These are phyloP conservation scores for Agelas oroides DNA, from an alignment of 37 sponge, comb jelly and placozoan species.

Conservation along the genomic window DNA sequence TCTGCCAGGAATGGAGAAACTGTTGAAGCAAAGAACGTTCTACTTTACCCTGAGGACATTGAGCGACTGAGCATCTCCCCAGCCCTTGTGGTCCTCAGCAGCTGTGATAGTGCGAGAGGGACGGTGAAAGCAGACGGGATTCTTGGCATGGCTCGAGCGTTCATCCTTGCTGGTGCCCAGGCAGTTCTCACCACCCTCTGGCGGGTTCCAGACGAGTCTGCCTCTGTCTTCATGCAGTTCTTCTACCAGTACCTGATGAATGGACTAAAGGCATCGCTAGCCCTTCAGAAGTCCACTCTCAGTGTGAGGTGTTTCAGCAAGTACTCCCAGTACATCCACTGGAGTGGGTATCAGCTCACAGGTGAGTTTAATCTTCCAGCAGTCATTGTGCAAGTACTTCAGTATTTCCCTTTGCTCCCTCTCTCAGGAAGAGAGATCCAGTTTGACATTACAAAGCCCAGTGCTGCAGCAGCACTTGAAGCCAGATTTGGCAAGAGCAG, in stretches of 20 bases:
- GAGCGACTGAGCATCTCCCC: conserved; percentile 63
- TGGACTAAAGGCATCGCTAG: conserved; percentile 41
- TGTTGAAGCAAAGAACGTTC: conserved; percentile 31
- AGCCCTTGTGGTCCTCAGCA: conserved; percentile 74
- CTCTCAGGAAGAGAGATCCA: conserved; percentile 29
- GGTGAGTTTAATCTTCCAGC: conserved; percentile 15
- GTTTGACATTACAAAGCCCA: conserved; percentile 4
- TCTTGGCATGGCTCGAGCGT: conserved; percentile 76
- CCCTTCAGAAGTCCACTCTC: conserved; percentile 77
- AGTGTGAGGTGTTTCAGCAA: conserved; percentile 68
- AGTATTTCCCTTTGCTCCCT: too few species aligned
- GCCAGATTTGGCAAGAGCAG: conserved; percentile 4
- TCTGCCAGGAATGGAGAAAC: not conserved
- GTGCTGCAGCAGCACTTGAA: not conserved
- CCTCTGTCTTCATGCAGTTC: conserved; percentile 75
- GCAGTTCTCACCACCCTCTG: conserved; percentile 76
- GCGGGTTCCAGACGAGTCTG: conserved; percentile 79
- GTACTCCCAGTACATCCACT: conserved; percentile 71
- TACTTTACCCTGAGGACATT: conserved; percentile 67
- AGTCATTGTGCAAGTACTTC: too few species aligned
- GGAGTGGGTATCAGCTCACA: conserved; percentile 78
- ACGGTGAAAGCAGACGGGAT: conserved; percentile 69
- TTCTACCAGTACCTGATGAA: conserved; percentile 78
- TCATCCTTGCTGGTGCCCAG: conserved; percentile 82
- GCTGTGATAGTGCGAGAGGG: conserved; percentile 69